Percentiles rank a stretch among this genome's conserved stretches.
Conservation (phyloP, 2,113 vertebrate genomes). For the Nesoenas mayeri region DNA sequence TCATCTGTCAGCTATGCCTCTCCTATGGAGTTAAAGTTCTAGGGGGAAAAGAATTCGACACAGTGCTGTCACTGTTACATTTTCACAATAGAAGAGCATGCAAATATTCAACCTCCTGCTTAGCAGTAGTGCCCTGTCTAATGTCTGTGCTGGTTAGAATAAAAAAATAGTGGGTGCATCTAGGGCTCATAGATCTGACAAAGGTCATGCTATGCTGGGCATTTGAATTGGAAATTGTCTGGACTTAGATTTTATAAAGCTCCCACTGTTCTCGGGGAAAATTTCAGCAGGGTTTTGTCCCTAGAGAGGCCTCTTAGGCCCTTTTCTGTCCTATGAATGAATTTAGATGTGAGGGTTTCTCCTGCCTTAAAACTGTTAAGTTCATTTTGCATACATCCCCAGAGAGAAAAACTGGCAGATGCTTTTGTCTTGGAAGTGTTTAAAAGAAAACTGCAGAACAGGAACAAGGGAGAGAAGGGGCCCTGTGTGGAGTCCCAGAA, state of each 20-base stretch:
- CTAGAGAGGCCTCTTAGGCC: constrained; percentile 90
- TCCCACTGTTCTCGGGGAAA: constrained; percentile 87
- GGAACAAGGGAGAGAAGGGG: constrained; percentile 84
- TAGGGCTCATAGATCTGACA: constrained; percentile 87
- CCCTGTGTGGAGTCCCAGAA: constrained; percentile 88
- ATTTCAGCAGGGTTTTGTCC: constrained; percentile 91
- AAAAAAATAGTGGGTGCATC: constrained; percentile 83
- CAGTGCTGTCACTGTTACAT: constrained; percentile 99
- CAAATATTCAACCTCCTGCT: constrained; percentile 93
- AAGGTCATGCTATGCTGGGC: constrained; percentile 89
- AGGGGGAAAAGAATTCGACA: constrained; percentile 98
- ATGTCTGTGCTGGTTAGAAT: constrained; percentile 89
- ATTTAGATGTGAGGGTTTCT: constrained; percentile 95
- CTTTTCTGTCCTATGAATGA: constrained; percentile 96
- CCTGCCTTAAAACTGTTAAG: constrained; percentile 90
- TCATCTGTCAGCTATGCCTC: constrained; percentile 99
- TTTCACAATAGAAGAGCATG: constrained; percentile 96
- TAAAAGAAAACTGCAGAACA: constrained; percentile 85
- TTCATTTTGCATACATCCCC: constrained; percentile 90
- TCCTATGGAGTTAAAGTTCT: constrained; percentile 93
- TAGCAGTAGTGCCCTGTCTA: constrained; percentile 89
- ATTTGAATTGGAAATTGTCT: constrained; percentile 99
- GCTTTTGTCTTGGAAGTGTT: constrained; percentile 91
- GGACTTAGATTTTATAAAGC: constrained; percentile 90
- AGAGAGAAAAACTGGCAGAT: constrained; percentile 89